Evolutionary conservation across 2,797 vertebrate genomes (phyloP), one percentile per base, ranked within the genome.

Genomic region (Acropternis orthonyx): DNA sequence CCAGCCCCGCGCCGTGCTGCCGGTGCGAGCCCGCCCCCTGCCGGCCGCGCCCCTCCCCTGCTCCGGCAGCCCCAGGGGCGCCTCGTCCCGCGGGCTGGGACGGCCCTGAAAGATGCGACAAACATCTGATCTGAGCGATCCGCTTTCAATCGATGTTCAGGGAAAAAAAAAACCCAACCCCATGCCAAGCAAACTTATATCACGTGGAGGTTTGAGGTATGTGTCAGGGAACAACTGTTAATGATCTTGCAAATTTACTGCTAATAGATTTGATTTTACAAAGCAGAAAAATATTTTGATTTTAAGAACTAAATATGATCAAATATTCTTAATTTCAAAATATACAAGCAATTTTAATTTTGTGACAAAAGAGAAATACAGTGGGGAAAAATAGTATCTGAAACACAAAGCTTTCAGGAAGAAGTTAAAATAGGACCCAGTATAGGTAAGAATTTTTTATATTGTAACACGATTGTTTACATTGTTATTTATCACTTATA

Each of bases 21-120:
- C 81, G 85, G 79, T 88, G 43, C 43, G 43, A 18, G 43, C 16
- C 32, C 68, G 96, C 97, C 97, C 97, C 85, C 98, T 98, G 88
- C 32, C 54, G 54, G 43, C 43, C 43, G 43, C 43, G 6, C 16
- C 48, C 48, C 46, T 19, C 19, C 44, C n/a, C 39, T 4, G 17
- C 41, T 15, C 23, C 43, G 1, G 46, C 36, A 3, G 37, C 37
- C 37, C 37, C 37, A 37, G 9, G 9, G 37, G 59, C 28, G 10
- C 32, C 37, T 5, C 6, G 3, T 4, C 34, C 34, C 15, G 14
- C 43, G 2, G 23, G 61, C n/a, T n/a, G n/a, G n/a, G n/a, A n/a
- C n/a, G n/a, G n/a, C n/a, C n/a, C n/a, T n/a, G n/a, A n/a, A n/a
- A n/a, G n/a, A 1, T 0, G 55, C 36, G 2, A 2, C 1, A 6